Evolutionary conservation across 2,797 vertebrate genomes (phyloP), one percentile per base, ranked within the genome.

Genomic region (Microctenopoma steveboyesi): DNA sequence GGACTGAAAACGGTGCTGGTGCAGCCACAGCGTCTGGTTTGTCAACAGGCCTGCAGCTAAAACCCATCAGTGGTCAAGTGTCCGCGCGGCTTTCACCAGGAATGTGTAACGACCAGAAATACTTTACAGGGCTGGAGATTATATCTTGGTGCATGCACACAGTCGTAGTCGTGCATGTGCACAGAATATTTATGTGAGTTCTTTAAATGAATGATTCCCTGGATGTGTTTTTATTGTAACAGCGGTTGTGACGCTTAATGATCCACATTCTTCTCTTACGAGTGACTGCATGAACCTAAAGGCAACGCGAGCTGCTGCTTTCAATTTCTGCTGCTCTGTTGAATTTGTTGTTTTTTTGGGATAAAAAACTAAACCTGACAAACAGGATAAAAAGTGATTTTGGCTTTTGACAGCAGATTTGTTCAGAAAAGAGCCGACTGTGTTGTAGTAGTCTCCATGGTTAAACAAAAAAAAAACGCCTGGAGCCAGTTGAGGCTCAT

Each of bases 401-500:
- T 14, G 8, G 54, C 55, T 72, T 35, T 46, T 53, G 37, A 48
- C 49, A 47, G 48, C 46, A 53, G 16, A 49, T 72, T 50, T 22
- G n/a, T 2, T 52, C 13, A 49, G 30, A 43, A 43, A 11, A 14
- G 52, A 33, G n/a, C 8, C 33, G 57, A 42, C 22, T 57, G 68
- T 69, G 33, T 4, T 10, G 49, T 15, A 39, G 33, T 8, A 43
- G 30, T 82, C 60, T 3, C 14, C n/a, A 16, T 42, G 40, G 48
- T 49, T 35, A 35, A 51, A 47, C 1, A 43, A 15, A 15, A 15
- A 15, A 28, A 12, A 67, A 30, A 14, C 0, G 61, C 22, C 68
- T 69, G 59, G 56, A 77, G 63, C 63, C 72, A 59, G 51, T 50
- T 58, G 65, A 59, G 77, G 48, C 66, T 74, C 56, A 67, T 76